Evolutionary conservation across 2,888 invertebrate genomes (phyloP), one percentile per base, ranked within the genome.

Genomic region (Fragum whitleyi): DNA sequence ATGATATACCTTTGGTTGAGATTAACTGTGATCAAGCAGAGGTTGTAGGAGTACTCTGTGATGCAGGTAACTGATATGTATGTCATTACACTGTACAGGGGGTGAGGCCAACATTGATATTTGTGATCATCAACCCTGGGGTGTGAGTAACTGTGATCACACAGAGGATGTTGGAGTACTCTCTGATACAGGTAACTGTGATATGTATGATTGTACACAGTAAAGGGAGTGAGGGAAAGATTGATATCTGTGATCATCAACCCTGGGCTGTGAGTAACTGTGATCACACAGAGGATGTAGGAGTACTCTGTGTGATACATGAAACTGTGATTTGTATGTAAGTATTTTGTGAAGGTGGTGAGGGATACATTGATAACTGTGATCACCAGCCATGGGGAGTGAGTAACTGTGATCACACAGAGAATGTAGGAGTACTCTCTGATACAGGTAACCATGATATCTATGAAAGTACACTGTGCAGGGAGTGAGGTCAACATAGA

Each of bases 81-180:
- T n/a, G n/a, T n/a, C n/a, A n/a, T n/a, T n/a, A n/a, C n/a, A n/a
- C n/a, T n/a, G n/a, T n/a, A n/a, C n/a, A n/a, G n/a, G n/a, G n/a
- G n/a, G n/a, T n/a, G n/a, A n/a, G n/a, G n/a, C n/a, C n/a, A n/a
- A n/a, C n/a, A 36, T 36, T 36, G 5, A 36, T 36, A 9, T 36
- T 9, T 36, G 32, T 36, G 32, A 36, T n/a, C 85, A 84, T 61
- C 86, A 87, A 39, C 78, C 86, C 1, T 88, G 81, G 81, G 90
- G 89, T 5, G 81, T 81, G 11, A 86, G 84, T 65, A 87, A 90
- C 79, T 90, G 90, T 75, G 88, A 83, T 3, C 89, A 89, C 55
- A 78, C 74, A 53, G 89, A 89, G 55, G 89, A 89, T 77, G 87
- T 85, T 9, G 83, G 85, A 14, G 85, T 87, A 16, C 70, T 85